Percentiles rank a stretch among this genome's conserved stretches.
Evolutionary conservation across 1,140 invertebrate species (phyloP).

Genomic region (Aricia agestis): DNA sequence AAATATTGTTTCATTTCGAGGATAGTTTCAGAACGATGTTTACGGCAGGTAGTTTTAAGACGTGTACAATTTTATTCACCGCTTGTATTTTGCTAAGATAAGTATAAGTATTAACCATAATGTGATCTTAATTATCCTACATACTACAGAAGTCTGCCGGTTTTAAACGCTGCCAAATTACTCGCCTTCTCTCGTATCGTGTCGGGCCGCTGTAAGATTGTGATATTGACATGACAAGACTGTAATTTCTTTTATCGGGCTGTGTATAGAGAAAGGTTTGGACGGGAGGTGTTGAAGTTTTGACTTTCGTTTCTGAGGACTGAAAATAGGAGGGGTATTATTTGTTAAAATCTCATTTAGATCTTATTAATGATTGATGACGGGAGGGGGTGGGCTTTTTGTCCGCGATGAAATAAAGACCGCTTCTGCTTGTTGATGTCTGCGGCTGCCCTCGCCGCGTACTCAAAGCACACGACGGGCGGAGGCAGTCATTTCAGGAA

Average conservation of each 20-base stretch:
- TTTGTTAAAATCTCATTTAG: background rate
- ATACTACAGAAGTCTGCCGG: slow-evolving; percentile 51
- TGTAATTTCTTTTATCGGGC: slow-evolving; percentile 31
- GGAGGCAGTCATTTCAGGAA: too few relatives aligned
- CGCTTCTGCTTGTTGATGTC: too few relatives aligned
- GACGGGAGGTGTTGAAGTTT: slow-evolving; percentile 29
- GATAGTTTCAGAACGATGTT: background rate
- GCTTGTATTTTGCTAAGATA: slow-evolving; percentile 61
- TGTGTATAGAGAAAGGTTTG: slow-evolving; percentile 30
- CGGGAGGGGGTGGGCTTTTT: too few relatives aligned
- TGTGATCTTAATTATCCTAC: slow-evolving; percentile 68
- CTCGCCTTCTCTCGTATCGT: slow-evolving; percentile 39
- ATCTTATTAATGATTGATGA: background rate
- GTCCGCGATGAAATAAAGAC: too few relatives aligned
- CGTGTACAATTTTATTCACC: slow-evolving; percentile 51
- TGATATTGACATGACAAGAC: slow-evolving; percentile 59
- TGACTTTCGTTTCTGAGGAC: background rate
- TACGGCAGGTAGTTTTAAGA: slow-evolving; percentile 16
- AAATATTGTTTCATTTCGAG: background rate
- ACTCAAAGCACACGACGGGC: too few relatives aligned
- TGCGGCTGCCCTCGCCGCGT: too few relatives aligned
- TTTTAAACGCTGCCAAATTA: slow-evolving; percentile 58
- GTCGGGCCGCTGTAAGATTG: slow-evolving; percentile 46
- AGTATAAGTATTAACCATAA: slow-evolving; percentile 73
- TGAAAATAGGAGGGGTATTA: background rate